phyloP scores from a whole-genome alignment of 1,140 invertebrate species.

The Cherax quadricarinatus region DNA sequence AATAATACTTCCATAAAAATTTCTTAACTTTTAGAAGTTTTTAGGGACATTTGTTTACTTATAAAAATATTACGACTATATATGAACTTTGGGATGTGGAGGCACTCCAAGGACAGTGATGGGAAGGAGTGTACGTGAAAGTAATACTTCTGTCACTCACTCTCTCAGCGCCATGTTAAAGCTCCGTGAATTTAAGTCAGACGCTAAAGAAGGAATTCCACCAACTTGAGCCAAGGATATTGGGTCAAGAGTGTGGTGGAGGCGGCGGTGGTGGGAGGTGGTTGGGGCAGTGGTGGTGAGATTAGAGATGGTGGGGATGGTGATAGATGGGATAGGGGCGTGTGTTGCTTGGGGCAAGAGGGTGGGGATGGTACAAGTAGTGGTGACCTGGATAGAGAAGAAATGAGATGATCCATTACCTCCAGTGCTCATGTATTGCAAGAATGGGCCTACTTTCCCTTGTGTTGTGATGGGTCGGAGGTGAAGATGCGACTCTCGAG shows the following conservation, averaged over 20 bases:
- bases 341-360: no score
- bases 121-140: no score
- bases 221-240: not conserved
- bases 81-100: no score
- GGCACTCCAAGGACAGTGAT: no score
- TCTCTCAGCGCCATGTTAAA: not conserved
- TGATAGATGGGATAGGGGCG: not conserved
- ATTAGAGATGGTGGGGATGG: not conserved
- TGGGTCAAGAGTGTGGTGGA: not conserved
- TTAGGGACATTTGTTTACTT: no score
- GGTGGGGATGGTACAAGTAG: not conserved
- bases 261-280: not conserved
- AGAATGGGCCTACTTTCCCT: no score
- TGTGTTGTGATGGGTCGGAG: no score
- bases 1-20: no score
- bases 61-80: no score
- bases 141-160: not conserved
- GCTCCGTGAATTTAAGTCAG: not conserved
- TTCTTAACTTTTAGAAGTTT: no score
- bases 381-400: not conserved
- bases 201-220: not conserved
- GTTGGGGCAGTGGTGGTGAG: not conserved
- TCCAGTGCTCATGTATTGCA: not conserved
- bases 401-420: not conserved
- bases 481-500: no score